Evolutionary conservation across 2,797 vertebrate genomes (phyloP).

Genomic region (Pygocentrus nattereri): DNA sequence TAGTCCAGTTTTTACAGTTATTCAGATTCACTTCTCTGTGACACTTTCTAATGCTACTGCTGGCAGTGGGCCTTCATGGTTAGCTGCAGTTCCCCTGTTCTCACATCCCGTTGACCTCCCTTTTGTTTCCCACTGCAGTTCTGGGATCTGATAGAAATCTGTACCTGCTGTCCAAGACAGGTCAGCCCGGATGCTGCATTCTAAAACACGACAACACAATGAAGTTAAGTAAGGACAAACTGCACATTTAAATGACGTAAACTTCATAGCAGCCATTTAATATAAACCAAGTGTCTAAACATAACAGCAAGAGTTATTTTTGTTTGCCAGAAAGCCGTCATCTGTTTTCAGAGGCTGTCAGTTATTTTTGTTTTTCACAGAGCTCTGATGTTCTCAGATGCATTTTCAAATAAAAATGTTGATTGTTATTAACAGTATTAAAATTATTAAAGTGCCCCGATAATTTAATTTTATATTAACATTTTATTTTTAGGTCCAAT

Average conservation of each 20-base stretch:
- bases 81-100: conserved; percentile 3
- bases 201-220: conserved; percentile 35
- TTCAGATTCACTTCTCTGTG: not conserved
- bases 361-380: not conserved
- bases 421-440: no score
- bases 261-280: conserved; percentile 17
- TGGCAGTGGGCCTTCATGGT: conserved; percentile 20
- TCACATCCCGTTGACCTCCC: conserved; percentile 34
- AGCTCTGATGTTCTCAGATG: no score
- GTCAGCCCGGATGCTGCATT: conserved; percentile 10
- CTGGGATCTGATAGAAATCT: conserved; percentile 40
- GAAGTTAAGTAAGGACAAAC: conserved; percentile 33
- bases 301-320: not conserved
- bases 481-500: not conserved
- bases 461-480: no score
- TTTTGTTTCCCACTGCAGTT: conserved; percentile 30
- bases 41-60: conserved; percentile 1
- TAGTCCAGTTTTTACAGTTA: no score
- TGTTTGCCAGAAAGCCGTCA: not conserved
- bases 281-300: not conserved
- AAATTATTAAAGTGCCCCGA: no score
- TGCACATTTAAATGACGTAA: not conserved
- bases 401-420: no score
- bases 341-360: not conserved
- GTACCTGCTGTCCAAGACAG: conserved; percentile 14